Percentiles rank a stretch among this genome's conserved stretches.
Evolutionary conservation across 2,113 vertebrate genomes (phyloP).

Genomic region (Marmota monax): DNA sequence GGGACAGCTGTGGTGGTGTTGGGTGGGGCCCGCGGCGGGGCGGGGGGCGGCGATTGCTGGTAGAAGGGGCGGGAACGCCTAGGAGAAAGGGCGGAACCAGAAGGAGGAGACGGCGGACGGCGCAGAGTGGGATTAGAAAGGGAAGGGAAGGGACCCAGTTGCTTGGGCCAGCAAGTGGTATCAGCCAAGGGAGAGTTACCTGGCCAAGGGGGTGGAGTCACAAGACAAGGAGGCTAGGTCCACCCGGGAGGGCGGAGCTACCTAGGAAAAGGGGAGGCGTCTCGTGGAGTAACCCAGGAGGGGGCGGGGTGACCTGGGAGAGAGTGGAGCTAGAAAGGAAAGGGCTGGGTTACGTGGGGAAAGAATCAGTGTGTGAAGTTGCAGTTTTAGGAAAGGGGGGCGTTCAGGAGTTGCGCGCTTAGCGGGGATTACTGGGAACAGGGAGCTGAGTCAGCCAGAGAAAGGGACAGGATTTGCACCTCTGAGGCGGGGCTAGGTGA

Average conservation of each 20-base stretch:
- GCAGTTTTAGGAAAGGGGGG: not conserved
- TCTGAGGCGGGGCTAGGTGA: rapidly evolving
- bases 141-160: not conserved
- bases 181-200: not conserved
- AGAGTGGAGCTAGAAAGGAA: not conserved
- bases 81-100: not conserved
- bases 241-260: too few relatives aligned
- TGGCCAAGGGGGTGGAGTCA: not conserved
- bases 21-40: not conserved
- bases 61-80: not conserved
- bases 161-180: not conserved
- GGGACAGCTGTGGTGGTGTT: not conserved
- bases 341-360: too few relatives aligned
- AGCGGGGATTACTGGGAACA: not conserved
- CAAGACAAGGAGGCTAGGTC: too few relatives aligned
- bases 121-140: too few relatives aligned
- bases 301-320: not conserved
- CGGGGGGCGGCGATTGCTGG: not conserved
- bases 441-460: too few relatives aligned
- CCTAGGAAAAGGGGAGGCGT: too few relatives aligned
- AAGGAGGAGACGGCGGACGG: not conserved
- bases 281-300: too few relatives aligned
- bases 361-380: not conserved
- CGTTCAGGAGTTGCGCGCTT: not conserved
- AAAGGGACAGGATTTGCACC: too few relatives aligned